These are phyloP conservation scores for Zaprionus camerounensis DNA, from an alignment of 1,140 invertebrate species.

Conservation along the genomic window DNA sequence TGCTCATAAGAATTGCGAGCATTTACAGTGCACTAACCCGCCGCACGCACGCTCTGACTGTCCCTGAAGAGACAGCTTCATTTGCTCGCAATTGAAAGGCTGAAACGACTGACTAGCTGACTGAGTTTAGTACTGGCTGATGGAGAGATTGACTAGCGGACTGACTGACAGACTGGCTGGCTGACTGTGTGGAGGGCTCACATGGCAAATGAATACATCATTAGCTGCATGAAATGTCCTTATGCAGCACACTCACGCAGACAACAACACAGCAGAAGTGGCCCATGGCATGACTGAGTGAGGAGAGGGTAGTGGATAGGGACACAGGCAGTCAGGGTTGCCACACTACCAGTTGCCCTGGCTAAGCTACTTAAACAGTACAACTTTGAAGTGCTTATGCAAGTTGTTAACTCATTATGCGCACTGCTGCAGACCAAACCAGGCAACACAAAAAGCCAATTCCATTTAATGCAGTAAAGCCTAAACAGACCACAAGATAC, in stretches of 20 bases:
- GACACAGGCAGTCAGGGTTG: conserved; percentile 10
- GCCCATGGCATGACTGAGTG: conserved; percentile 54
- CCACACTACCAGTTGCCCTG: conserved; percentile 18
- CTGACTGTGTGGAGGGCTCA: conserved; percentile 29
- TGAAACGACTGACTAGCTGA: conserved; percentile 39
- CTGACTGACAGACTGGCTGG: conserved; percentile 1
- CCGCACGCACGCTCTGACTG: conserved; percentile 54
- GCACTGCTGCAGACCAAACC: conserved; percentile 23
- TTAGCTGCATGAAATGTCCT: conserved; percentile 77
- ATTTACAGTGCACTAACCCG: conserved; percentile 67
- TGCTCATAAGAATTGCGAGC: conserved; percentile 64
- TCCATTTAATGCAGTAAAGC: background rate
- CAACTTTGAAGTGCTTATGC: conserved; percentile 67
- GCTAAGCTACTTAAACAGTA: conserved; percentile 67
- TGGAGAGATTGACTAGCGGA: background rate
- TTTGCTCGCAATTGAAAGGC: conserved; percentile 69
- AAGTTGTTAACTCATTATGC: conserved; percentile 76
- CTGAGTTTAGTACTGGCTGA: conserved; percentile 15
- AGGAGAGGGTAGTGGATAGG: conserved; percentile 11
- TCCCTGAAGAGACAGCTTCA: conserved; percentile 63
- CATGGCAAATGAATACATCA: conserved; percentile 74
- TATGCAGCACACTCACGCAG: conserved; percentile 27
- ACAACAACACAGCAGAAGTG: conserved; percentile 47
- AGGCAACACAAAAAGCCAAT: conserved; percentile 1
- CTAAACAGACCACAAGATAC: background rate